A percentile compares a stretch with the other conserved stretches of the same genome.
Evolutionary conservation across 2,113 vertebrate species (phyloP).

Genomic region (Seriola rivoliana): DNA sequence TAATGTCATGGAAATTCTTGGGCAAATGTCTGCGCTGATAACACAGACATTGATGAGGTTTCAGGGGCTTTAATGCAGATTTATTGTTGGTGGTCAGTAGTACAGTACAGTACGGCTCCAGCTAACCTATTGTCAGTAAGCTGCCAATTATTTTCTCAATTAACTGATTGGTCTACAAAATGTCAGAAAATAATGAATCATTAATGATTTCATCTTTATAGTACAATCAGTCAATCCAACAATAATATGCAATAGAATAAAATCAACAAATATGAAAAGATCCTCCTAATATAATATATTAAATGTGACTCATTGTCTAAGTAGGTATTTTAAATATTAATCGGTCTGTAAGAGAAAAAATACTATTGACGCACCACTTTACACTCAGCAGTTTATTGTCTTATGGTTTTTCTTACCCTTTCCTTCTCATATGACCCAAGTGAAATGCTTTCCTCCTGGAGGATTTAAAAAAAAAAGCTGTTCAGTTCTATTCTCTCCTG

Average conservation of each 20-base stretch:
- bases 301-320: not conserved
- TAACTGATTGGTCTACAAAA: not conserved
- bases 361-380: not conserved
- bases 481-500: constrained; percentile 62
- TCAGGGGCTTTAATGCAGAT: not conserved
- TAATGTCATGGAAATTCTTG: too few species aligned
- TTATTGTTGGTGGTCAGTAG: not conserved
- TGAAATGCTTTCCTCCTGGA: constrained; percentile 37
- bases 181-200: not conserved
- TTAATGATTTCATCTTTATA: not conserved
- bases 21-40: too few species aligned
- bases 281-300: not conserved
- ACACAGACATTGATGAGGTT: too few species aligned
- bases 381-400: constrained; percentile 28
- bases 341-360: not conserved
- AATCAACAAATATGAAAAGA: not conserved
- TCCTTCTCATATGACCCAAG: constrained; percentile 41
- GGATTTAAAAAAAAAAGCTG: constrained; percentile 50
- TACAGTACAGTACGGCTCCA: not conserved
- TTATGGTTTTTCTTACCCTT: constrained; percentile 9
- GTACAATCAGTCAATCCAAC: not conserved
- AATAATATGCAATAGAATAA: not conserved
- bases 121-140: not conserved
- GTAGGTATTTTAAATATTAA: not conserved
- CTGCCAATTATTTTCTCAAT: not conserved